Conservation (phyloP, 23 tunicate species). For the Trididemnum miniatum region DNA sequence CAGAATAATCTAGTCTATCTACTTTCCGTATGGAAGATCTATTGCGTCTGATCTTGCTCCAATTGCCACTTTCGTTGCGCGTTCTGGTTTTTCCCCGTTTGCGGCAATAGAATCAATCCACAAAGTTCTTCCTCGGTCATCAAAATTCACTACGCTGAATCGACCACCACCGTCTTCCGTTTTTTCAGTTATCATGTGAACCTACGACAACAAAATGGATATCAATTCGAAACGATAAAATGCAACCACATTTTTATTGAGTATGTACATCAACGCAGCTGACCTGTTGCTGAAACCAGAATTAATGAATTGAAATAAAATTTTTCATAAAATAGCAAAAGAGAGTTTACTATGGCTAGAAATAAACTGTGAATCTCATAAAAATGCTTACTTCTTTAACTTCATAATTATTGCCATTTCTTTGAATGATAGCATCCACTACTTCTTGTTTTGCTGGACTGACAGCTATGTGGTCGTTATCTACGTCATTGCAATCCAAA, state of each 20-base stretch:
- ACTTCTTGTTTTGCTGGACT: conserved; percentile 16
- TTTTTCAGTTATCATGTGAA: conserved; percentile 65
- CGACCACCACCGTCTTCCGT: conserved; percentile 91
- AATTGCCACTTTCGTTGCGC: conserved; percentile 18
- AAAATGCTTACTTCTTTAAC: no score
- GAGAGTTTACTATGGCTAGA: no score
- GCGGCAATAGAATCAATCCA: not conserved
- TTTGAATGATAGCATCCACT: not conserved
- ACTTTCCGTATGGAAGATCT: conserved; percentile 72
- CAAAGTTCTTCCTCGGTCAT: not conserved
- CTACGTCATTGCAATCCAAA: not conserved
- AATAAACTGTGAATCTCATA: no score
- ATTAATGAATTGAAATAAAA: no score
- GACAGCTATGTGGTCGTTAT: not conserved
- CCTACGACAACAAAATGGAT: no score
- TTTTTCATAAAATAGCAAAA: no score
- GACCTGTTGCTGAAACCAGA: no score
- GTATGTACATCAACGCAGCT: no score
- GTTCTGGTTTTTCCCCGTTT: conserved; percentile 14
- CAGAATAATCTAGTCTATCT: no score
- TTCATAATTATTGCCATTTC: no score
- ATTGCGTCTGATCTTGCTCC: conserved; percentile 46
- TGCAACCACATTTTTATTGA: no score
- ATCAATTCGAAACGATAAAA: no score
- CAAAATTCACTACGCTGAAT: conserved; percentile 62